A percentile compares a stretch with the other conserved stretches of the same genome.
Evolutionary conservation across 2,797 vertebrate species (phyloP).

Genomic region (Acropternis orthonyx): DNA sequence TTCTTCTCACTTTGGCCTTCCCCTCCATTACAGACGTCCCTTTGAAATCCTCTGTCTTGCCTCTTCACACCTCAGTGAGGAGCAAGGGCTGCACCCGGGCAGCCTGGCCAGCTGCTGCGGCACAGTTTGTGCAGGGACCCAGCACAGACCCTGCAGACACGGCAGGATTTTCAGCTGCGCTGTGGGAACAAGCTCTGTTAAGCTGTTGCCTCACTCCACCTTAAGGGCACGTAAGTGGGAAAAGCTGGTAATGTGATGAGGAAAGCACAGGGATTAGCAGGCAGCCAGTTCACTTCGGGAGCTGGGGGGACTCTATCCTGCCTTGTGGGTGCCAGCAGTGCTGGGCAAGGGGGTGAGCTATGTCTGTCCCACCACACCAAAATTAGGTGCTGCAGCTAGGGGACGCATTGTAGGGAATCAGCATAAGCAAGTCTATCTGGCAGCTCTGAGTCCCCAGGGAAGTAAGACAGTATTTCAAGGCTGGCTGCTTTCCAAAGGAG

Average conservation of each 20-base stretch:
- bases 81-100: not conserved
- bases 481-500: slow-evolving; percentile 6
- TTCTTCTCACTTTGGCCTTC: slow-evolving; percentile 17
- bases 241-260: not conserved
- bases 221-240: slow-evolving; percentile 20
- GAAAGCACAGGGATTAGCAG: slow-evolving; percentile 35
- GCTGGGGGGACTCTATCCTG: not conserved
- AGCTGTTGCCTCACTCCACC: slow-evolving; percentile 30
- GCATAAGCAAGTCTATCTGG: not conserved
- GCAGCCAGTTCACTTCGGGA: not conserved
- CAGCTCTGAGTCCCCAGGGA: not conserved
- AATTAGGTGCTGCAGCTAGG: not conserved
- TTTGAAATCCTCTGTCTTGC: not conserved
- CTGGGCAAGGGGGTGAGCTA: not conserved
- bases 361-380: not conserved
- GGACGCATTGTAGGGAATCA: not conserved
- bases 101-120: not conserved
- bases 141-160: not conserved
- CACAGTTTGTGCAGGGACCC: not conserved
- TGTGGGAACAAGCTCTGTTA: not conserved
- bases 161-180: not conserved
- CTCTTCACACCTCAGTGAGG: not conserved
- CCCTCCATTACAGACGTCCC: not conserved
- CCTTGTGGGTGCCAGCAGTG: not conserved
- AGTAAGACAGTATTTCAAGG: not conserved